Conservation (phyloP, 2,113 vertebrate genomes). For the Oreotrochilus melanogaster region DNA sequence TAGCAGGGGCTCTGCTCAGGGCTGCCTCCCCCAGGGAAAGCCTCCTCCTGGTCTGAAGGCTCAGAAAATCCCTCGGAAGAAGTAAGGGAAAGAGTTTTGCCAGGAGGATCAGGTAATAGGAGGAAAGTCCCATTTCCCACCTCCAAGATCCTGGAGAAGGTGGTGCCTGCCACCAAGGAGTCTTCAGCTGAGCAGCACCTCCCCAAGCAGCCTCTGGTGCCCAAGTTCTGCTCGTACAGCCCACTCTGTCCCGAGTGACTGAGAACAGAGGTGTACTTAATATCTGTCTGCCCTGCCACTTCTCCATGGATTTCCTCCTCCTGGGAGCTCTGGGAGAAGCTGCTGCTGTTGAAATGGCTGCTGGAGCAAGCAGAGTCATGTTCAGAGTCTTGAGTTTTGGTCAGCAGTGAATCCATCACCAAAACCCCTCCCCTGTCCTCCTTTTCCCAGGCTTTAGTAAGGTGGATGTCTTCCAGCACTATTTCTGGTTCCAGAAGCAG, state of each 20-base stretch:
- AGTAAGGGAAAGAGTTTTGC: conserved; percentile 62
- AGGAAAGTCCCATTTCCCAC: conserved; percentile 61
- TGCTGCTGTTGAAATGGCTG: conserved; percentile 34
- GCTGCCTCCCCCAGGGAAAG: conserved; percentile 42
- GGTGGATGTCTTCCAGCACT: conserved; percentile 84
- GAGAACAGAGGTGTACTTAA: conserved; percentile 84
- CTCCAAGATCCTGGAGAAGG: conserved; percentile 81
- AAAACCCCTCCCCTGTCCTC: conserved; percentile 30
- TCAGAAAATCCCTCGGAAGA: conserved; percentile 89
- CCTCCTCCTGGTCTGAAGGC: conserved; percentile 75
- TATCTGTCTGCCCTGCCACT: conserved; percentile 70
- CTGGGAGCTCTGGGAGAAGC: conserved; percentile 9
- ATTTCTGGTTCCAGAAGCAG: conserved; percentile 86
- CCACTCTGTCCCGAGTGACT: conserved; percentile 37
- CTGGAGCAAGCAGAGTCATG: conserved; percentile 55
- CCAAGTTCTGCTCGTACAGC: conserved; percentile 35
- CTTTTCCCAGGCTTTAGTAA: conserved; percentile 68
- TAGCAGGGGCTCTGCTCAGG: conserved; percentile 80
- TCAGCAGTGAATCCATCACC: neutral
- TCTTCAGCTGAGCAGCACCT: conserved; percentile 76
- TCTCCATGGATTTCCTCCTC: neutral
- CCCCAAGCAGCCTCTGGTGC: conserved; percentile 70
- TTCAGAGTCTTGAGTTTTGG: conserved; percentile 21
- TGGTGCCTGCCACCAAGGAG: conserved; percentile 65
- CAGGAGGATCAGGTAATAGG: conserved; percentile 57